These are phyloP conservation scores for Stenurella melanura DNA, from an alignment of 2,888 invertebrate species.

Conservation along the genomic window DNA sequence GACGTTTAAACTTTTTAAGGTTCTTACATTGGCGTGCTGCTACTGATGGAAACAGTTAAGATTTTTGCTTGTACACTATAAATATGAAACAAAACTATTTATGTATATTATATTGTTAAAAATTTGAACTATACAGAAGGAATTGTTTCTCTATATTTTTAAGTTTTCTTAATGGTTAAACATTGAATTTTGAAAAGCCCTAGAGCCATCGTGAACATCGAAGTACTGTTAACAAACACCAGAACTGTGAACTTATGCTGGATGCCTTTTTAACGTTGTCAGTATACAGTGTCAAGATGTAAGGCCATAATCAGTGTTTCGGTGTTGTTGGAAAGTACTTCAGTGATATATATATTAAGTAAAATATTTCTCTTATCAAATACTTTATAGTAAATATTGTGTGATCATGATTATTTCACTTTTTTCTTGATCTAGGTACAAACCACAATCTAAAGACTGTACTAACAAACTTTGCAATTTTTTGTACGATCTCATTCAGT, in stretches of 20 bases:
- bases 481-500: constrained; percentile 39
- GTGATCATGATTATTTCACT: background rate
- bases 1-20: background rate
- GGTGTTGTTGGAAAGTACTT: too few relatives aligned
- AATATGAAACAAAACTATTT: background rate
- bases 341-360: too few relatives aligned
- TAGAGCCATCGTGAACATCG: background rate
- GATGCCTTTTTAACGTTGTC: too few relatives aligned
- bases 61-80: background rate
- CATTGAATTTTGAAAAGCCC: background rate
- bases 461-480: constrained; percentile 35
- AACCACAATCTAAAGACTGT: constrained; percentile 41
- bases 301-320: too few relatives aligned
- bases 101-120: background rate
- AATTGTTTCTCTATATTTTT: background rate
- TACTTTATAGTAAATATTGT: background rate
- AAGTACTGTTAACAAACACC: too few relatives aligned
- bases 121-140: background rate
- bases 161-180: background rate
- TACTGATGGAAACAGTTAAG: background rate
- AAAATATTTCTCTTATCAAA: background rate
- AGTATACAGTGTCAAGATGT: too few relatives aligned
- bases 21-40: background rate
- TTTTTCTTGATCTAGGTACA: constrained; percentile 10
- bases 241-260: too few relatives aligned